Evolutionary conservation across 1,140 invertebrate genomes (phyloP).

Genomic region (Cepaea nemoralis): DNA sequence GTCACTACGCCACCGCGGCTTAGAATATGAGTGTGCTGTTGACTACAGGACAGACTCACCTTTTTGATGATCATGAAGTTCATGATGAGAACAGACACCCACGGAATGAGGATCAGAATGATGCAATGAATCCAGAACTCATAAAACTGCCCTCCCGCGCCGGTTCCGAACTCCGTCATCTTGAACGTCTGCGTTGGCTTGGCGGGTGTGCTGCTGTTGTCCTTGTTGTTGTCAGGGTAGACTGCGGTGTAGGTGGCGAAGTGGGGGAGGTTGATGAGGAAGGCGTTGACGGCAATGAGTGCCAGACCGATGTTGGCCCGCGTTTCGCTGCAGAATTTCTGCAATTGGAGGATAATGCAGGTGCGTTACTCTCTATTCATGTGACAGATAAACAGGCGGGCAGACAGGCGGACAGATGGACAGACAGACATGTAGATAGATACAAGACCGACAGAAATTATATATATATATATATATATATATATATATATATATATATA

Average conservation of each 20-base stretch:
- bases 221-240: not conserved
- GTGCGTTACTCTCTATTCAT: not conserved
- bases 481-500: slow-evolving; percentile 25
- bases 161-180: slow-evolving; percentile 52
- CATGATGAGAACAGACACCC: slow-evolving; percentile 56
- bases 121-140: slow-evolving; percentile 67
- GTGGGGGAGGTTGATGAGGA: slow-evolving; percentile 56
- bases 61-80: slow-evolving; percentile 53
- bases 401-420: not conserved
- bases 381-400: not conserved
- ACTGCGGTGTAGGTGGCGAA: slow-evolving; percentile 53
- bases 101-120: slow-evolving; percentile 59
- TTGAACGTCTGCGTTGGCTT: slow-evolving; percentile 36
- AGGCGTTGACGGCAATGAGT: slow-evolving; percentile 52
- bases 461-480: slow-evolving; percentile 15
- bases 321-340: slow-evolving; percentile 57
- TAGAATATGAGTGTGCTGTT: no score
- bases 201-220: not conserved
- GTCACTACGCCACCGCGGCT: no score
- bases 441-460: not conserved
- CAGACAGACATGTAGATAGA: not conserved
- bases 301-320: slow-evolving; percentile 52
- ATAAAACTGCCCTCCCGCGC: slow-evolving; percentile 50
- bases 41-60: slow-evolving; percentile 25
- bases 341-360: not conserved